Conservation (phyloP, 2,113 vertebrate species). For the Malurus cyaneus region DNA sequence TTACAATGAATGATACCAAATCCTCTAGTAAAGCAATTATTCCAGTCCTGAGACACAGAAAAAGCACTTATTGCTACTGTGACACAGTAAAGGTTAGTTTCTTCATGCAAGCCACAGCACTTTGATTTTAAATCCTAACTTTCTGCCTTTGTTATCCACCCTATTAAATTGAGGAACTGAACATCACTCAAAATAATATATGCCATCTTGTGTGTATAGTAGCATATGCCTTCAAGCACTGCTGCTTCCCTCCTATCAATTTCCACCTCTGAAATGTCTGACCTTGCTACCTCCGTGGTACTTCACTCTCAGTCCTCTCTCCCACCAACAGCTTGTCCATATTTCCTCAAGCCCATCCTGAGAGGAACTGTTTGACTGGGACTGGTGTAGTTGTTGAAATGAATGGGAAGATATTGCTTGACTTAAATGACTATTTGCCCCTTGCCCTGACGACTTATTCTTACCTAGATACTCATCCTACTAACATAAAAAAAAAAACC, state of each 20-base stretch:
- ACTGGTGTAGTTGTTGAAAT: not conserved
- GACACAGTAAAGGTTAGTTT: not conserved
- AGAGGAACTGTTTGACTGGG: not conserved
- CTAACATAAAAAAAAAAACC: not conserved
- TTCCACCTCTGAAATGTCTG: not conserved
- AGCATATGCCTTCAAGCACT: conserved; percentile 33
- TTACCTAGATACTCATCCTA: not conserved
- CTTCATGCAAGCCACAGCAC: not conserved
- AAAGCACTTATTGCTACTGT: not conserved
- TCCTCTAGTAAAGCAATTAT: not conserved
- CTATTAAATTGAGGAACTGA: conserved; percentile 12
- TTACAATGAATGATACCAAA: not conserved
- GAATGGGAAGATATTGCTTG: not conserved
- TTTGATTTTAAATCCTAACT: conserved; percentile 43
- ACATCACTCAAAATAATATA: conserved; percentile 39
- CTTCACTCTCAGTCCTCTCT: not conserved
- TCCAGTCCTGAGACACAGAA: not conserved
- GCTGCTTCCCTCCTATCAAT: conserved; percentile 3
- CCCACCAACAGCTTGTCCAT: not conserved
- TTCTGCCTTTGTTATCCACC: conserved; percentile 37
- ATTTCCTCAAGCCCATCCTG: not conserved
- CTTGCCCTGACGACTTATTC: not conserved
- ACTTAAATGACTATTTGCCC: not conserved
- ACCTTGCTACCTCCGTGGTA: not conserved
- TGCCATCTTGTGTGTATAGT: not conserved